Evolutionary conservation across 1,140 invertebrate species (phyloP).

Genomic region (Brachionus angularis): DNA sequence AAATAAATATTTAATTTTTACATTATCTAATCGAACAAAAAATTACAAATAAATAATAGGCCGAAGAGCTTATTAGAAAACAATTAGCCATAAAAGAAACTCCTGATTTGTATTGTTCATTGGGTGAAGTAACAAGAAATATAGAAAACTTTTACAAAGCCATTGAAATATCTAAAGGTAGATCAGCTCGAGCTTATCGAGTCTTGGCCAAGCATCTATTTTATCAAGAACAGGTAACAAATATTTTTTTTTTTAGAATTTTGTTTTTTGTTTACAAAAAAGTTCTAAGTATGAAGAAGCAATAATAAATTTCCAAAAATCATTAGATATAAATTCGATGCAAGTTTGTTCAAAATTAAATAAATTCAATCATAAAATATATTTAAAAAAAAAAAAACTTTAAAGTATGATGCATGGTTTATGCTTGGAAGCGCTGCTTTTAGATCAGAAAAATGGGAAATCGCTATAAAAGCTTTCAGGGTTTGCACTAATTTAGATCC

Average conservation of each 20-base stretch:
- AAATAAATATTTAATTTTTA: slow-evolving; percentile 2
- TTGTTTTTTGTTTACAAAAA: neutral
- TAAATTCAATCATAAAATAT: no score
- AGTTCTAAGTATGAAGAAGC: slow-evolving; percentile 50
- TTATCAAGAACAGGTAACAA: slow-evolving; percentile 18
- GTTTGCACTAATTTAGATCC: slow-evolving; percentile 78
- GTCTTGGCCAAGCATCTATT: slow-evolving; percentile 37
- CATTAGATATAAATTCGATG: slow-evolving; percentile 76
- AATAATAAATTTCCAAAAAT: slow-evolving; percentile 63
- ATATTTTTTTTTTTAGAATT: slow-evolving; percentile 46
- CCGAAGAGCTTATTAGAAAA: slow-evolving; percentile 78
- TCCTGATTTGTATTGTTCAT: slow-evolving; percentile 77
- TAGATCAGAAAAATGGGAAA: slow-evolving; percentile 72
- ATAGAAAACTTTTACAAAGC: slow-evolving; percentile 74
- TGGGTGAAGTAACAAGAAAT: slow-evolving; percentile 74
- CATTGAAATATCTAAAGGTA: slow-evolving; percentile 75
- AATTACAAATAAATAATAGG: slow-evolving; percentile 59
- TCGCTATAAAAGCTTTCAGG: slow-evolving; percentile 76
- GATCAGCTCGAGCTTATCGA: slow-evolving; percentile 46
- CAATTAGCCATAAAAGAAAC: slow-evolving; percentile 75
- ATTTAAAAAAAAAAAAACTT: neutral
- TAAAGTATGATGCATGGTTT: slow-evolving; percentile 68
- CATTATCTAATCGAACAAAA: no score
- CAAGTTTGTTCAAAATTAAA: slow-evolving; percentile 54
- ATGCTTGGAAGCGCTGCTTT: slow-evolving; percentile 79